These are phyloP conservation scores for Sylvia borin DNA, from an alignment of 2,797 vertebrate genomes.

Conservation along the genomic window DNA sequence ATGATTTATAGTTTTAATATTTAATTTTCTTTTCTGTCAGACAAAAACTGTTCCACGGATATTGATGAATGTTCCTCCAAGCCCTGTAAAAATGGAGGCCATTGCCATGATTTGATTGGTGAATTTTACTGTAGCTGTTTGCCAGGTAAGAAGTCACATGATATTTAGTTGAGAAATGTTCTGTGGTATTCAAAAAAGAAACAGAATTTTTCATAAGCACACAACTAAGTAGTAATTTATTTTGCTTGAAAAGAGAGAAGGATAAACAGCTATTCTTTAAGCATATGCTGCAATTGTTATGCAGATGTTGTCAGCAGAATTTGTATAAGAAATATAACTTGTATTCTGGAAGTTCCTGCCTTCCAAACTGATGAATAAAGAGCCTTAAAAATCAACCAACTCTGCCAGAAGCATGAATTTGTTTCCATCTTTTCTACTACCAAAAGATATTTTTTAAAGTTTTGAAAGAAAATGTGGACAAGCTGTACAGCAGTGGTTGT, in stretches of 20 bases:
- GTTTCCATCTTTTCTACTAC: background rate
- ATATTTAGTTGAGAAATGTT: slow-evolving; percentile 21
- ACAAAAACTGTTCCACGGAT: slow-evolving; percentile 81
- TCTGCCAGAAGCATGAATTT: background rate
- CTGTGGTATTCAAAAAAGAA: background rate
- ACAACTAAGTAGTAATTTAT: background rate
- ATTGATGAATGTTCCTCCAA: slow-evolving; percentile 75
- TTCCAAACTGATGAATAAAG: background rate
- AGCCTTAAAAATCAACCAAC: background rate
- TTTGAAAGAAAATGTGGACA: background rate
- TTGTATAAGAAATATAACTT: background rate
- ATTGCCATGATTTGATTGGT: slow-evolving; percentile 68
- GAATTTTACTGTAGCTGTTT: slow-evolving; percentile 74
- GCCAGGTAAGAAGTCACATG: slow-evolving; percentile 73
- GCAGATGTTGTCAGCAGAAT: background rate
- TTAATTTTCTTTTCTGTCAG: slow-evolving; percentile 76
- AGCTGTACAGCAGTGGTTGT: background rate
- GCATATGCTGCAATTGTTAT: background rate
- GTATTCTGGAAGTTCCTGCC: background rate
- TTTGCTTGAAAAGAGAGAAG: background rate
- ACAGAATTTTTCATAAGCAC: background rate
- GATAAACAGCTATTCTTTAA: background rate
- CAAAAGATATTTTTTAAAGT: background rate
- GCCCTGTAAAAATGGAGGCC: slow-evolving; percentile 79
- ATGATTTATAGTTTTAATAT: slow-evolving; percentile 72